Conservation (phyloP, 2,797 vertebrate species). For the Pampus argenteus region DNA sequence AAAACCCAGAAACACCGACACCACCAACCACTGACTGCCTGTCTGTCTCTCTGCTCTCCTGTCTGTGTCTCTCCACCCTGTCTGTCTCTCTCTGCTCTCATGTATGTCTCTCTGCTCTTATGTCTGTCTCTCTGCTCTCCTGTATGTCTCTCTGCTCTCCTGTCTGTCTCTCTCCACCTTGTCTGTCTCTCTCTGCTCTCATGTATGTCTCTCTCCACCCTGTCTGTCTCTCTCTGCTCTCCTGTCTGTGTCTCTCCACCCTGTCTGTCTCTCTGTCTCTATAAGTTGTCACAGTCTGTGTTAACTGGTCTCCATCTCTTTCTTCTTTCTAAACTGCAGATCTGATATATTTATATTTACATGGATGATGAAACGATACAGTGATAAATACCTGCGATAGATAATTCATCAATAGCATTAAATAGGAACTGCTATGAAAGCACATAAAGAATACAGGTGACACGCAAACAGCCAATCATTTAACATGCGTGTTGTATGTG, state of each 20-base stretch:
- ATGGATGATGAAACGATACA: no score
- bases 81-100: slow-evolving; percentile 17
- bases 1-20: slow-evolving; percentile 23
- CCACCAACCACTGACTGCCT: neutral
- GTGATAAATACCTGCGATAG: no score
- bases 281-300: neutral
- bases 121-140: neutral
- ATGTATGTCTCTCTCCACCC: no score
- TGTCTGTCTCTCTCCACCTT: neutral
- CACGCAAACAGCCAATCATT: no score
- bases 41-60: neutral
- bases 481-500: no score
- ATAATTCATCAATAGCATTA: no score
- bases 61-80: neutral
- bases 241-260: neutral
- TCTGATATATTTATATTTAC: slow-evolving; percentile 21
- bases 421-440: no score
- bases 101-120: neutral
- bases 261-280: neutral
- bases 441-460: no score
- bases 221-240: no score
- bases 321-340: slow-evolving; percentile 2
- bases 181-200: neutral
- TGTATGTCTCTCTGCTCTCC: neutral
- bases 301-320: slow-evolving; percentile 23